These are phyloP conservation scores for Cepaea hortensis DNA, from an alignment of 2,888 invertebrate species.

Conservation along the genomic window DNA sequence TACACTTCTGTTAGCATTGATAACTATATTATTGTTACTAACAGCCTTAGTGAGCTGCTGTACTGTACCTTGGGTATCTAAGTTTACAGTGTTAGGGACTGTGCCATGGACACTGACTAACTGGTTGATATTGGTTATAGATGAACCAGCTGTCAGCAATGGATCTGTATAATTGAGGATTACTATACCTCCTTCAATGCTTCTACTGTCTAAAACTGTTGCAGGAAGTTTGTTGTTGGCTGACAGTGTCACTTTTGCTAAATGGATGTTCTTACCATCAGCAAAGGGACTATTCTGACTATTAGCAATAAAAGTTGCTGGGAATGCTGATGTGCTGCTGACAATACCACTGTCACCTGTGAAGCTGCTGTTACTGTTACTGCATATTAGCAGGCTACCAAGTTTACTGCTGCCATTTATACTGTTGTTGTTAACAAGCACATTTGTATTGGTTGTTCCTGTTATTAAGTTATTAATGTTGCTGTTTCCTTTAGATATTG, in stretches of 20 bases:
- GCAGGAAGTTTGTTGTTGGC: conserved; percentile 18
- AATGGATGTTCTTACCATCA: conserved; percentile 29
- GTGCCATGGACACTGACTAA: conserved; percentile 29
- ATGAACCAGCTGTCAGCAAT: not conserved
- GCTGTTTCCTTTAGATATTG: conserved; percentile 18
- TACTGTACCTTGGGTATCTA: not conserved
- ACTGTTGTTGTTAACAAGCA: conserved; percentile 24
- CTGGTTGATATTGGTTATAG: conserved; percentile 36
- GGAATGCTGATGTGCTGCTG: conserved; percentile 19
- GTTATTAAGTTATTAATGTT: conserved; percentile 36
- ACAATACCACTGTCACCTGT: conserved; percentile 11
- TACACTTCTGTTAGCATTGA: not conserved
- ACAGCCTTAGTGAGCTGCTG: conserved; percentile 7
- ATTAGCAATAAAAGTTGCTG: conserved; percentile 3
- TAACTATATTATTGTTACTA: not conserved
- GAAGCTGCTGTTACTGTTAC: conserved; percentile 41
- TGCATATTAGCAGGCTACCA: not conserved
- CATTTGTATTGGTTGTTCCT: not conserved
- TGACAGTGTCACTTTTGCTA: conserved; percentile 11
- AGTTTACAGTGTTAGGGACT: not conserved
- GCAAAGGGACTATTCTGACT: not conserved
- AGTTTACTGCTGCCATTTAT: conserved; percentile 46
- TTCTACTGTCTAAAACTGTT: conserved; percentile 7
- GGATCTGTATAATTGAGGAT: conserved; percentile 42
- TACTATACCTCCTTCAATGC: conserved; percentile 24